Conservation (phyloP, 2,113 vertebrate genomes). For the Eubucco bourcierii region DNA sequence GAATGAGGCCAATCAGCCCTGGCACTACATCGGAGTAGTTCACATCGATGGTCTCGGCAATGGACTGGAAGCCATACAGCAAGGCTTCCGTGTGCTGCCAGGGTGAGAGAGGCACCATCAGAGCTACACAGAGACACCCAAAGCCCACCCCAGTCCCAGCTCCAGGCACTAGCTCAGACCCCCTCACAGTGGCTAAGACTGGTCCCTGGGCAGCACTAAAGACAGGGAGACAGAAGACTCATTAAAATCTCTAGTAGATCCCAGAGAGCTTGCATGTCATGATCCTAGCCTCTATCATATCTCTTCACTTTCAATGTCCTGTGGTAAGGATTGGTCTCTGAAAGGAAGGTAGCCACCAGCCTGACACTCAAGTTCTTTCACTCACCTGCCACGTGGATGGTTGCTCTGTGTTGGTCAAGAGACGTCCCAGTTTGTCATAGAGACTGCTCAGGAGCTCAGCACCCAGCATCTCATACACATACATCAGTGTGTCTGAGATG, state of each 20-base stretch:
- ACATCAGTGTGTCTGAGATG: slow-evolving; percentile 98
- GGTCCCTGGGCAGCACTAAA: not conserved
- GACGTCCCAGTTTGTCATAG: slow-evolving; percentile 95
- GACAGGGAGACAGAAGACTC: not conserved
- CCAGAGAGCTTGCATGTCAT: not conserved
- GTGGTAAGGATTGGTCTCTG: accelerated
- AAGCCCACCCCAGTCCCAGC: not conserved
- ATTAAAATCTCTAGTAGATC: not conserved
- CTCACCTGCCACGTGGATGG: slow-evolving; percentile 96
- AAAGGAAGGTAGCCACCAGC: not conserved
- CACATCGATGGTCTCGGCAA: slow-evolving; percentile 96
- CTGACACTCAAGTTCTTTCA: not conserved
- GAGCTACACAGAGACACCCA: not conserved
- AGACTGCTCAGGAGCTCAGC: slow-evolving; percentile 97
- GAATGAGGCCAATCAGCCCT: slow-evolving; percentile 95
- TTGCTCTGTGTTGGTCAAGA: slow-evolving; percentile 92
- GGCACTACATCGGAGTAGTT: slow-evolving; percentile 99
- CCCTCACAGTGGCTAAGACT: not conserved
- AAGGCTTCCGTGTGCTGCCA: slow-evolving; percentile 94
- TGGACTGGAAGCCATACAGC: slow-evolving; percentile 98
- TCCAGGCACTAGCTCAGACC: not conserved
- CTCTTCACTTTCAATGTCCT: not conserved
- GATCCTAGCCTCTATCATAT: not conserved
- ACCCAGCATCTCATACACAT: slow-evolving; percentile 98
- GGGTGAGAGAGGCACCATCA: slow-evolving; percentile 10